Percentiles rank a stretch among this genome's conserved stretches.
These are phyloP conservation scores for Paracentrotus lividus DNA, from an alignment of 53 echinoderm and acorn worm species.

Conservation along the genomic window DNA sequence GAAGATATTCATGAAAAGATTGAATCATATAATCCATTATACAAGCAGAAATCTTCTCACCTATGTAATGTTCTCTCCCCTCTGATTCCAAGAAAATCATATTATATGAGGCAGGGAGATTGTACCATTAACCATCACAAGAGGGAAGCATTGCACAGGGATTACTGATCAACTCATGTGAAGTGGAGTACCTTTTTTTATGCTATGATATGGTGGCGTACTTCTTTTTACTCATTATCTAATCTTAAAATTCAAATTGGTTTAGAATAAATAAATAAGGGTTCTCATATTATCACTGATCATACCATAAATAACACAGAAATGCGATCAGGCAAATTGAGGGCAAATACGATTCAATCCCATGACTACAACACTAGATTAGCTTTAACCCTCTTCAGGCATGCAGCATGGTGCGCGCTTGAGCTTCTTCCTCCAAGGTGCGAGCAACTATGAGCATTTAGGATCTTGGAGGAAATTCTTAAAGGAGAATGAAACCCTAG, in stretches of 20 bases:
- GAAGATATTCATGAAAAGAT: neutral
- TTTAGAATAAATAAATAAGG: too few relatives aligned
- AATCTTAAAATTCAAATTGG: neutral
- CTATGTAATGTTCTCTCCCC: neutral
- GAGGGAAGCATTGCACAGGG: conserved; percentile 7
- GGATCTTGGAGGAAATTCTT: neutral
- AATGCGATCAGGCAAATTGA: too few relatives aligned
- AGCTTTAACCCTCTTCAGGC: neutral
- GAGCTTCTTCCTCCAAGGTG: too few relatives aligned
- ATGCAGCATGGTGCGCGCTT: neutral
- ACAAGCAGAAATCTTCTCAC: conserved; percentile 17
- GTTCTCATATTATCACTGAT: too few relatives aligned
- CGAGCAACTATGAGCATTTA: neutral
- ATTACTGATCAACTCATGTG: neutral
- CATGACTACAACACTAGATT: too few relatives aligned
- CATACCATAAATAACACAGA: too few relatives aligned
- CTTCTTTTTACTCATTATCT: neutral
- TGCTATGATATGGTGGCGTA: neutral
- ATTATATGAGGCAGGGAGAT: neutral
- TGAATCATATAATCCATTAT: neutral
- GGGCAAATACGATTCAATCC: too few relatives aligned
- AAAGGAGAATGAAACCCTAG: too few relatives aligned
- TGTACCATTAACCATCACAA: neutral
- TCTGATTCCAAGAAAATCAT: conserved; percentile 1
- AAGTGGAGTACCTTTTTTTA: neutral